Percentiles rank a stretch among this genome's conserved stretches.
Conservation (phyloP, 2,113 vertebrate genomes). For the Raja brachyura region DNA sequence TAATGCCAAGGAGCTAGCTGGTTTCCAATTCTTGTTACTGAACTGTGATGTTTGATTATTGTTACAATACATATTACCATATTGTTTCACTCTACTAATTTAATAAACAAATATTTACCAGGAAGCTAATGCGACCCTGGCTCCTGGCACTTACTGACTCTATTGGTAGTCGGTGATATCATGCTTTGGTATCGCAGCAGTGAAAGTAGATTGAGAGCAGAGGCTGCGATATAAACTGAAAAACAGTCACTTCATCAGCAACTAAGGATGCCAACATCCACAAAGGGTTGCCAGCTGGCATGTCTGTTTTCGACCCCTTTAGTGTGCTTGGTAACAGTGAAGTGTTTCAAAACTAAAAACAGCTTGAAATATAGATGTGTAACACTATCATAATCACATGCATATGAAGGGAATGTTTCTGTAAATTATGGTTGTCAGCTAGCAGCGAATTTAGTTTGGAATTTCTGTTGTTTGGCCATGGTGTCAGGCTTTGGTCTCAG, state of each 20-base stretch:
- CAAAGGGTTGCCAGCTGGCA: conserved; percentile 27
- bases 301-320: not conserved
- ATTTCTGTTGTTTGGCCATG: conserved; percentile 2
- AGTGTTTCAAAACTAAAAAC: conserved; percentile 27
- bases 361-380: conserved; percentile 3
- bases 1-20: not conserved
- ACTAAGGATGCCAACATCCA: conserved; percentile 31
- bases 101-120: conserved; percentile 13
- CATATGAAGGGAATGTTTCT: conserved; percentile 25
- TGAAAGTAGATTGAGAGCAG: conserved; percentile 24
- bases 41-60: conserved; percentile 4
- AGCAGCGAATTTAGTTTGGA: not conserved
- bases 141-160: not conserved
- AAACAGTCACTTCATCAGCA: conserved; percentile 38
- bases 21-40: not conserved
- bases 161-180: not conserved
- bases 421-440: conserved; percentile 32
- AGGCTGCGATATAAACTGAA: conserved; percentile 20
- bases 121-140: not conserved
- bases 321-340: not conserved
- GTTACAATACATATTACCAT: conserved; percentile 18
- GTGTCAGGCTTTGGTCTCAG: not conserved
- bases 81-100: not conserved
- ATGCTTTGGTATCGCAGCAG: conserved; percentile 24
- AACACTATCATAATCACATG: conserved; percentile 18